Percentiles rank a stretch among this genome's conserved stretches.
Evolutionary conservation across 2,113 vertebrate species (phyloP).

Genomic region (Atrichornis clamosus): DNA sequence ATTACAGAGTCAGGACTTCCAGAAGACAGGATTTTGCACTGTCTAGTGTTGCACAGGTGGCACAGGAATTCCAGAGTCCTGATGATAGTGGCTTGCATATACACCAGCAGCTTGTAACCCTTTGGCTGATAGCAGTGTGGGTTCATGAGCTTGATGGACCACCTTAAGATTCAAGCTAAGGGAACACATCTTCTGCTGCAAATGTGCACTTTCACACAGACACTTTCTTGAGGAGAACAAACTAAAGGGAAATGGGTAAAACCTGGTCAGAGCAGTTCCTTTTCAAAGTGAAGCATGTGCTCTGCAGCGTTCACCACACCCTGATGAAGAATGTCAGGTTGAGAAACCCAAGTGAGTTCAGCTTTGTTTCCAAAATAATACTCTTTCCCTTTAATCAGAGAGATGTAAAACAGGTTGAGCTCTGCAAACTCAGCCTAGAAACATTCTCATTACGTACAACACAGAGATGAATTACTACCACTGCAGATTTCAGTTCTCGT

Average conservation of each 20-base stretch:
- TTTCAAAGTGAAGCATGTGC: neutral
- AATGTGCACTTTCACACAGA: neutral
- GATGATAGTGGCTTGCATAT: neutral
- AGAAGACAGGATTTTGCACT: neutral
- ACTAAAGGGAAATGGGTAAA: neutral
- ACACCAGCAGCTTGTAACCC: neutral
- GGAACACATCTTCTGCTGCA: neutral
- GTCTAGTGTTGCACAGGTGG: neutral
- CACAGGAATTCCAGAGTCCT: neutral
- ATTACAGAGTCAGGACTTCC: neutral
- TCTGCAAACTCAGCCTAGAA: constrained; percentile 34
- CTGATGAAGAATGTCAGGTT: neutral
- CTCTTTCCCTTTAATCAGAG: constrained; percentile 47
- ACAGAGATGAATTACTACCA: neutral
- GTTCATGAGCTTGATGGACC: neutral
- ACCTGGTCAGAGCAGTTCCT: neutral
- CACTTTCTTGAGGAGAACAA: neutral
- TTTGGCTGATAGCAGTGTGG: neutral
- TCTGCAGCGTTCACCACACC: neutral
- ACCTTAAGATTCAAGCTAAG: neutral
- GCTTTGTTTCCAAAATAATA: constrained; percentile 47
- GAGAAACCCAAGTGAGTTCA: constrained; percentile 28
- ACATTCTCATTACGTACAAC: neutral
- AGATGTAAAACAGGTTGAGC: constrained; percentile 25
- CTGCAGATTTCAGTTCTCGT: neutral